A percentile compares a stretch with the other conserved stretches of the same genome.
Evolutionary conservation across 2,888 invertebrate genomes (phyloP).

Genomic region (Pyrrhia umbra): DNA sequence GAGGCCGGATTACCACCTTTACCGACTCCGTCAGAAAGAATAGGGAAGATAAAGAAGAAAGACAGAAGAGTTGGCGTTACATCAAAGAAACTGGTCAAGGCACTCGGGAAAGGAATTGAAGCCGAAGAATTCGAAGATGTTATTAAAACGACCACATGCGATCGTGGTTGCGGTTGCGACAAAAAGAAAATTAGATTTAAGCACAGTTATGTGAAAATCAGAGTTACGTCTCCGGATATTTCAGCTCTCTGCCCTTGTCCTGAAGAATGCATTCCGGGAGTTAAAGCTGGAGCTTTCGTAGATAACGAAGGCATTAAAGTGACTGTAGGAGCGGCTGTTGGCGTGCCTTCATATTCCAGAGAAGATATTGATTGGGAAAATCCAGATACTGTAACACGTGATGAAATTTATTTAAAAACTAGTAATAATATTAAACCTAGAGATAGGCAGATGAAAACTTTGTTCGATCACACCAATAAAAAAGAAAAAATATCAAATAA

Average conservation of each 20-base stretch:
- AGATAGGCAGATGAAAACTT: not conserved
- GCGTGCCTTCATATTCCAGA: slow-evolving; percentile 64
- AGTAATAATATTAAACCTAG: not conserved
- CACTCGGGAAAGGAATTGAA: slow-evolving; percentile 46
- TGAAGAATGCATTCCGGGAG: slow-evolving; percentile 77
- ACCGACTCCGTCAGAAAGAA: slow-evolving; percentile 70
- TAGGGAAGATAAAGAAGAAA: slow-evolving; percentile 62
- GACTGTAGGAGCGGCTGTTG: slow-evolving; percentile 76
- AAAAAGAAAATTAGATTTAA: slow-evolving; percentile 82
- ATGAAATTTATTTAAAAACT: slow-evolving; percentile 10
- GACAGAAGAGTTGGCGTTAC: slow-evolving; percentile 11
- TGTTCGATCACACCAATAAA: not conserved
- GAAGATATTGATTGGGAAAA: slow-evolving; percentile 7
- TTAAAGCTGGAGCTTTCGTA: slow-evolving; percentile 75
- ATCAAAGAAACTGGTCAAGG: slow-evolving; percentile 52
- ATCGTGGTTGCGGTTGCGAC: slow-evolving; percentile 79
- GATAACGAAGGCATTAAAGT: slow-evolving; percentile 82
- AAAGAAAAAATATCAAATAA: not conserved
- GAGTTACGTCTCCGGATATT: slow-evolving; percentile 80
- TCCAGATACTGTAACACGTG: not conserved
- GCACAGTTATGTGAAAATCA: slow-evolving; percentile 81
- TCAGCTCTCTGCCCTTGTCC: slow-evolving; percentile 79
- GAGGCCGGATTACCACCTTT: slow-evolving; percentile 63
- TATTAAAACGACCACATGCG: slow-evolving; percentile 77
- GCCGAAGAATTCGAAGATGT: slow-evolving; percentile 74